A percentile compares a stretch with the other conserved stretches of the same genome.
Evolutionary conservation across 1,140 invertebrate genomes (phyloP).

Genomic region (Trypoxylus dichotomus): DNA sequence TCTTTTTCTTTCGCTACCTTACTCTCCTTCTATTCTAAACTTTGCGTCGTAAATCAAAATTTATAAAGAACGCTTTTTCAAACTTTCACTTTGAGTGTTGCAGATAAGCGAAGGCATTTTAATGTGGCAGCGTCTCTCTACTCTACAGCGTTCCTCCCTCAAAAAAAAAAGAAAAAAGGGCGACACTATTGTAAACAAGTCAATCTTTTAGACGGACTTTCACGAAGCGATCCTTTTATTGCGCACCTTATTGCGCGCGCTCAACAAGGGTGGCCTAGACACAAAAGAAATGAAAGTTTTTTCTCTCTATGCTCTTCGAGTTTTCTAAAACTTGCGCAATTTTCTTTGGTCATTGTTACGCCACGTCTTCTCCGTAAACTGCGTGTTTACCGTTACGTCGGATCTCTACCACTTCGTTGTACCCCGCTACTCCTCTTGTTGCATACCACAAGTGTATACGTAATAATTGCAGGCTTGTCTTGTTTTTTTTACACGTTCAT

Average conservation of each 20-base stretch:
- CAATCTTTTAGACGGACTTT: conserved; percentile 6
- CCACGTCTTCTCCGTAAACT: conserved; percentile 11
- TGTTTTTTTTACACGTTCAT: conserved; percentile 1
- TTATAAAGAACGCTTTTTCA: conserved; percentile 46
- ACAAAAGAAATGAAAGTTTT: conserved; percentile 34
- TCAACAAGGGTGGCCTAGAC: conserved; percentile 2
- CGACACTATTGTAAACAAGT: conserved; percentile 21
- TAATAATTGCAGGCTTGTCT: neutral
- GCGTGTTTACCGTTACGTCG: conserved; percentile 3
- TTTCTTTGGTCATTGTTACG: conserved; percentile 16
- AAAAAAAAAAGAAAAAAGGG: neutral
- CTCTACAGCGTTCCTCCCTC: neutral
- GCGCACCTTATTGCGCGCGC: neutral
- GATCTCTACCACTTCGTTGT: neutral
- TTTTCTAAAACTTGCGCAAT: conserved; percentile 28
- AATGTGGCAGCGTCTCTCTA: conserved; percentile 5
- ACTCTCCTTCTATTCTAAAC: conserved; percentile 22
- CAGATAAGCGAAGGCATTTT: conserved; percentile 20
- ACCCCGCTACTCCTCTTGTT: neutral
- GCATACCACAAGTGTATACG: neutral
- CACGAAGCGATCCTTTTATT: neutral
- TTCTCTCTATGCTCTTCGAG: neutral
- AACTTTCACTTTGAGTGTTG: conserved; percentile 43
- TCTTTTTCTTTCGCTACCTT: neutral
- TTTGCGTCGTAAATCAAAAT: conserved; percentile 45